Conservation (phyloP, 23 tunicate genomes). For the Botrylloides violaceus region DNA sequence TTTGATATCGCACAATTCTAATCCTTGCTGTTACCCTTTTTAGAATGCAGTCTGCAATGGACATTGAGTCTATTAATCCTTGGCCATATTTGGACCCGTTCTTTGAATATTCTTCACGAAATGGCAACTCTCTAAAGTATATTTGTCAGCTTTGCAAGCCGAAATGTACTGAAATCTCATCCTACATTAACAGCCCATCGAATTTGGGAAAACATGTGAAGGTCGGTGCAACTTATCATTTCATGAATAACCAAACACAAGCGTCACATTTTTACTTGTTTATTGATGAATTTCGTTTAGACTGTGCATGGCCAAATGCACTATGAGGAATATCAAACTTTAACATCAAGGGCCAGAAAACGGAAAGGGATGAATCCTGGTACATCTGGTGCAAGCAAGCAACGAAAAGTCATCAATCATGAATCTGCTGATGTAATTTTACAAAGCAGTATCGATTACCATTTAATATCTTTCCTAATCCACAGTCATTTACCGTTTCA, state of each 20-base stretch:
- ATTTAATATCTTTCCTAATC: not conserved
- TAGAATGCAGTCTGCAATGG: too few species aligned
- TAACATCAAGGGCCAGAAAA: not conserved
- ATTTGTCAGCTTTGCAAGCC: not conserved
- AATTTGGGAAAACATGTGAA: not conserved
- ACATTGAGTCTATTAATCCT: too few species aligned
- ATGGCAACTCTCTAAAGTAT: not conserved
- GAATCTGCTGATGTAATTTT: not conserved
- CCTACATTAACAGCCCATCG: not conserved
- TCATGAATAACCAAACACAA: too few species aligned
- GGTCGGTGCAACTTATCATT: not conserved
- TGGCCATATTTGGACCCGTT: not conserved
- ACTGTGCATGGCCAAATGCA: not conserved
- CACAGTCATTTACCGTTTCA: not conserved
- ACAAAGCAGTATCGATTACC: not conserved
- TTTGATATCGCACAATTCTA: too few species aligned
- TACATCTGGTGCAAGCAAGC: not conserved
- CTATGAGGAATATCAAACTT: not conserved
- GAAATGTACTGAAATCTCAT: not conserved
- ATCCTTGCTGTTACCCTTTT: too few species aligned
- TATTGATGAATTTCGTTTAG: not conserved
- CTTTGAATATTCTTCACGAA: not conserved
- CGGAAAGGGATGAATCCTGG: not conserved
- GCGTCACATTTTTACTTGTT: not conserved
- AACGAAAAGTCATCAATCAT: not conserved